A percentile compares a stretch with the other conserved stretches of the same genome.
phyloP scores from a whole-genome alignment of 2,888 invertebrate genomes.

The Ectemnius continuus region DNA sequence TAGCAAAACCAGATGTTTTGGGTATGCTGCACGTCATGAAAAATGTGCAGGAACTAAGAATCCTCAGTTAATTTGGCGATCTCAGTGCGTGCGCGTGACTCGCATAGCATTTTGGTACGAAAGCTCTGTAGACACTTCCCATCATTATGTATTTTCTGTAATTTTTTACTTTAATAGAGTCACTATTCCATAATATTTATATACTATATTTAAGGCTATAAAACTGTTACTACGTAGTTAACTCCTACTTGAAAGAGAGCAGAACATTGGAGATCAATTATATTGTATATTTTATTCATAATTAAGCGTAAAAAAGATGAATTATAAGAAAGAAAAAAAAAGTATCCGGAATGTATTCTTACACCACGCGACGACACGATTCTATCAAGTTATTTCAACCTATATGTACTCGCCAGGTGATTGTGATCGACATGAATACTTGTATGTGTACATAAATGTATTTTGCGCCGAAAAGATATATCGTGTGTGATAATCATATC shows the following conservation, averaged over 20 bases:
- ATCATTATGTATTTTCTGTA: not conserved
- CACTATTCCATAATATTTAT: slow-evolving; percentile 21
- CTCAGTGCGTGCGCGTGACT: slow-evolving; percentile 17
- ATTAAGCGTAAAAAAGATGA: no score
- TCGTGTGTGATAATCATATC: not conserved
- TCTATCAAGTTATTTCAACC: slow-evolving; percentile 30
- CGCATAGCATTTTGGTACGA: slow-evolving; percentile 3
- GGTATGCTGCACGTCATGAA: no score
- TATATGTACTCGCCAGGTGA: slow-evolving; percentile 25
- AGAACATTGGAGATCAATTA: no score
- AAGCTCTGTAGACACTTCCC: slow-evolving; percentile 9
- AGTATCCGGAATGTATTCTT: slow-evolving; percentile 33
- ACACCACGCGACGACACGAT: slow-evolving; percentile 39
- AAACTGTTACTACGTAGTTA: no score
- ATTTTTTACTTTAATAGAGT: slow-evolving; percentile 14
- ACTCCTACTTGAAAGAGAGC: no score
- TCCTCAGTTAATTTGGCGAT: slow-evolving; percentile 23
- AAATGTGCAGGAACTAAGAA: slow-evolving; percentile 11
- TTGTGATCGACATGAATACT: slow-evolving; percentile 41
- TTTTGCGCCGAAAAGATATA: slow-evolving; percentile 14
- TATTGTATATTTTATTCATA: no score
- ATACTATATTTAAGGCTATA: not conserved
- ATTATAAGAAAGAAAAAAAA: no score
- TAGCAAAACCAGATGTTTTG: no score
- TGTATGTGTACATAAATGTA: slow-evolving; percentile 41